These are phyloP conservation scores for Grantiella picta DNA, from an alignment of 2,113 vertebrate genomes.

Conservation along the genomic window DNA sequence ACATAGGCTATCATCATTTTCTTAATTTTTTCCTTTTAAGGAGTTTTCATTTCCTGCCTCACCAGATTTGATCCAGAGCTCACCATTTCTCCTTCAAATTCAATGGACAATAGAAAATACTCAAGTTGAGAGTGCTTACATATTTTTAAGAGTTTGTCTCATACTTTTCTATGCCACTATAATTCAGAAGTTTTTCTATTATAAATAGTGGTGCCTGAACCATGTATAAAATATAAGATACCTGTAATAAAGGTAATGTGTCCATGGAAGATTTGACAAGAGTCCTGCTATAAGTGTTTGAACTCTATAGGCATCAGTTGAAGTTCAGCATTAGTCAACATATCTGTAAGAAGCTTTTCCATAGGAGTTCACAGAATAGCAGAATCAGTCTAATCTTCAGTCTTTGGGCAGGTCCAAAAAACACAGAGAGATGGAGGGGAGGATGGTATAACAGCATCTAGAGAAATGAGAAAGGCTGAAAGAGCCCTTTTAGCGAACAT, in stretches of 20 bases:
- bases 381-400: background rate
- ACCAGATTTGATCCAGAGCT: background rate
- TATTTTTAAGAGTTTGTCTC: background rate
- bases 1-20: background rate
- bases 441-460: background rate
- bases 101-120: background rate
- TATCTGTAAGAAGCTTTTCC: background rate
- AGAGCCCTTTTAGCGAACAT: background rate
- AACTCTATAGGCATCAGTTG: background rate
- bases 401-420: background rate
- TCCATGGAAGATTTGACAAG: background rate
- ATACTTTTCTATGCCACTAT: background rate
- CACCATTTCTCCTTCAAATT: background rate
- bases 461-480: background rate
- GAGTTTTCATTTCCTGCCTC: background rate
- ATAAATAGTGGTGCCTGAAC: background rate
- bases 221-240: background rate
- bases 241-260: background rate
- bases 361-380: rapidly evolving
- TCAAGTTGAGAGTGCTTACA: background rate
- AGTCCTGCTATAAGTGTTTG: background rate
- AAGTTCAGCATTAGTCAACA: background rate
- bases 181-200: background rate
- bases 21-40: background rate
- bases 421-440: background rate